phyloP scores from a whole-genome alignment of 2,888 invertebrate genomes.

The Rhagophthalmus giganteus region DNA sequence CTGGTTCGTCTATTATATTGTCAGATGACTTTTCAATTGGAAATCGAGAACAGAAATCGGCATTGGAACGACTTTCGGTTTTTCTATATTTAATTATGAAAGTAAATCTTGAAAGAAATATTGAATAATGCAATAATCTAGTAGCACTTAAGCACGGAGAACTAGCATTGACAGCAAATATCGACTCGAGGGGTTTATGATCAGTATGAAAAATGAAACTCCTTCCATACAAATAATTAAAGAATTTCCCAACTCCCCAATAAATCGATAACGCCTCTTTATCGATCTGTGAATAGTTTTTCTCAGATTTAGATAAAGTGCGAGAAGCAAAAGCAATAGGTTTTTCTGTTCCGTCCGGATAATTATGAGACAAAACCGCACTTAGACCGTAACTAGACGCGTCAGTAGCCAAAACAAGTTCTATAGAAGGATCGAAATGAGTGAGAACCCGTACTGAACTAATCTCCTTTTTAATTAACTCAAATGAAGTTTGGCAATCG shows the following conservation, averaged over 20 bases:
- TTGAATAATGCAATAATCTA: not conserved
- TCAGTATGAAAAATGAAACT: conserved; percentile 18
- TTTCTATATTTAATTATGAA: conserved; percentile 1
- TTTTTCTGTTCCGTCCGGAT: conserved; percentile 10
- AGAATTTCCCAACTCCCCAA: conserved; percentile 15
- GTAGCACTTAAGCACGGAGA: not conserved
- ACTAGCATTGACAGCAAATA: conserved; percentile 4
- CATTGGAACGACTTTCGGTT: not conserved
- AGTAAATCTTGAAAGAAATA: conserved; percentile 2
- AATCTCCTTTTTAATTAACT: conserved; percentile 37
- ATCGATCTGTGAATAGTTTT: conserved; percentile 19
- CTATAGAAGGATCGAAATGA: conserved; percentile 40
- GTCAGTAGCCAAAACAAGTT: conserved; percentile 39
- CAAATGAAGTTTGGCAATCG: conserved; percentile 37
- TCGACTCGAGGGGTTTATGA: conserved; percentile 17
- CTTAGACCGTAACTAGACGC: conserved; percentile 38
- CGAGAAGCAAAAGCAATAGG: conserved; percentile 32
- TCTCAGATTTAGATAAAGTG: conserved; percentile 19
- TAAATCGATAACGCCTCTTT: conserved; percentile 26
- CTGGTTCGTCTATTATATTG: not conserved
- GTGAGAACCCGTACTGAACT: conserved; percentile 34
- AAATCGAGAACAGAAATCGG: not conserved
- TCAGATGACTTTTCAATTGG: not conserved
- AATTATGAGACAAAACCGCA: conserved; percentile 8
- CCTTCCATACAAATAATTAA: conserved; percentile 14